Evolutionary conservation across 2,797 vertebrate genomes (phyloP).

Genomic region (Gila robusta): DNA sequence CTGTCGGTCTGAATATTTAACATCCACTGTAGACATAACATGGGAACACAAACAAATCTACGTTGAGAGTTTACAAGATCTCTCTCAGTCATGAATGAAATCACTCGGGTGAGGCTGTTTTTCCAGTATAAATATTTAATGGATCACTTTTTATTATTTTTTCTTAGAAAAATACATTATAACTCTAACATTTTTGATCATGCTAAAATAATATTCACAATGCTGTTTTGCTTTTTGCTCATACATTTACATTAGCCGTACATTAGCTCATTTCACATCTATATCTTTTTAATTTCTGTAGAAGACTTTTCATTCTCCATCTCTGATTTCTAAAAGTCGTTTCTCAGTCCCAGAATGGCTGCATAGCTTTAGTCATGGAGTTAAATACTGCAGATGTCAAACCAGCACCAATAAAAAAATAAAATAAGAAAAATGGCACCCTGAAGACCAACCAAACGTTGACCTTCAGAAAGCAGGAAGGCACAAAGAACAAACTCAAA

Average conservation of each 20-base stretch:
- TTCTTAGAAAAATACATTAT: slow-evolving; percentile 99
- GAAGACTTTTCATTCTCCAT: not conserved
- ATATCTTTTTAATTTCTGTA: not conserved
- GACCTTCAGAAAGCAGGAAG: not conserved
- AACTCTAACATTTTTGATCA: slow-evolving; percentile 94
- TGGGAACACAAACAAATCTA: slow-evolving; percentile 35
- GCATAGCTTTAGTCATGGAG: slow-evolving; percentile 32
- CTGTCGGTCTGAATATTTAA: slow-evolving; percentile 61
- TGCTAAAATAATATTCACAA: slow-evolving; percentile 84
- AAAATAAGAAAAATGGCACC: not conserved
- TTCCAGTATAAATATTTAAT: slow-evolving; percentile 99
- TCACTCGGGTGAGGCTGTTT: slow-evolving; percentile 57
- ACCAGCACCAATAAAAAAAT: slow-evolving; percentile 12
- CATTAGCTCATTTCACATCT: slow-evolving; percentile 15
- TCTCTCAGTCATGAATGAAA: slow-evolving; percentile 55
- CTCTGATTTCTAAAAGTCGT: not conserved
- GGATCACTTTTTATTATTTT: slow-evolving; percentile 80
- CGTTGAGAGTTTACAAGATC: slow-evolving; percentile 6
- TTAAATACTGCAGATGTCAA: slow-evolving; percentile 45
- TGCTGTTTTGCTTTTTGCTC: slow-evolving; percentile 19
- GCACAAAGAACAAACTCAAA: slow-evolving; percentile 52
- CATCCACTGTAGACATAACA: slow-evolving; percentile 57
- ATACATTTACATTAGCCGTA: slow-evolving; percentile 3
- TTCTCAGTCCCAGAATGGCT: not conserved
- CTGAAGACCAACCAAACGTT: not conserved